These are phyloP conservation scores for Polia nebulosa DNA, from an alignment of 2,888 invertebrate genomes.

Conservation along the genomic window DNA sequence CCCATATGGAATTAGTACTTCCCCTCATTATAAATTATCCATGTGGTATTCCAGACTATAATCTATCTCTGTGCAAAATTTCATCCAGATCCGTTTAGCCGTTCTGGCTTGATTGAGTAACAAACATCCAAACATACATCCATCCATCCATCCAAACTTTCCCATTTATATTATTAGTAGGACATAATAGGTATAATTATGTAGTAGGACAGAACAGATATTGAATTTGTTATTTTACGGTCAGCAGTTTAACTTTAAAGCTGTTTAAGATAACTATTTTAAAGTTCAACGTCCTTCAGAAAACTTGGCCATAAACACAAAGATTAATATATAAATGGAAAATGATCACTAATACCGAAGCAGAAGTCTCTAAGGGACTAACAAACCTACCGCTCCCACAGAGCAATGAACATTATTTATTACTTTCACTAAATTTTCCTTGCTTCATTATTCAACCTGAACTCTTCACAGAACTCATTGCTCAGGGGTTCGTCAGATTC, in stretches of 20 bases:
- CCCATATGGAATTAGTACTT: too few species aligned
- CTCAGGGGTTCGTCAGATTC: conserved; percentile 32
- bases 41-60: too few species aligned
- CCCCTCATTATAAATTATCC: too few species aligned
- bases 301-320: conserved; percentile 10
- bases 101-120: too few species aligned
- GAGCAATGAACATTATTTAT: conserved; percentile 63
- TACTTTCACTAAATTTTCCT: conserved; percentile 62
- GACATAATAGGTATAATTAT: too few species aligned
- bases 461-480: conserved; percentile 62
- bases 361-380: conserved; percentile 48
- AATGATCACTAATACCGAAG: conserved; percentile 38
- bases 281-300: conserved; percentile 2
- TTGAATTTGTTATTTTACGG: not conserved
- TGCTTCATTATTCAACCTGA: conserved; percentile 63
- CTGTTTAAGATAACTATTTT: too few species aligned
- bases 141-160: too few species aligned
- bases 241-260: too few species aligned
- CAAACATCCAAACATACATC: too few species aligned
- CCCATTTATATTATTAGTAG: too few species aligned
- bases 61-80: too few species aligned
- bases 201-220: not conserved
- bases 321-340: conserved; percentile 41
- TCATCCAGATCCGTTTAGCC: too few species aligned
- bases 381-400: conserved; percentile 57